Percentiles rank a stretch among this genome's conserved stretches.
Conservation (phyloP, 2,113 vertebrate species). For the Pseudorectes ferrugineus region DNA sequence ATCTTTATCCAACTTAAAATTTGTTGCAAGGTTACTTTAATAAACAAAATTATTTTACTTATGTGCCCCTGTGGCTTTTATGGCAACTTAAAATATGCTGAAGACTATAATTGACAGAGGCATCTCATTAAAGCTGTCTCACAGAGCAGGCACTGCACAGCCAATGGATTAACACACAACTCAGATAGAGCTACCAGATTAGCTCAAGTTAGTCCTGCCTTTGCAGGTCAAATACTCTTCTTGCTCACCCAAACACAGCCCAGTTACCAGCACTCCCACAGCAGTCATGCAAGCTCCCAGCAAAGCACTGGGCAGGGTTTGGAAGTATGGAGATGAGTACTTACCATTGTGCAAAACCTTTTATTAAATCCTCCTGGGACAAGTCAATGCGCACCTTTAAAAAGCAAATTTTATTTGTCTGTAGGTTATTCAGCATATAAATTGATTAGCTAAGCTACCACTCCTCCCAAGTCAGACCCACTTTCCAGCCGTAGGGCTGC, state of each 20-base stretch:
- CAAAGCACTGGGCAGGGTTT: background rate
- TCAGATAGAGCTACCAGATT: background rate
- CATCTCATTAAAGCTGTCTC: constrained; percentile 18
- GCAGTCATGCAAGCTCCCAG: background rate
- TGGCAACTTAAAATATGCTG: constrained; percentile 11
- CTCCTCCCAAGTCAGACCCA: background rate
- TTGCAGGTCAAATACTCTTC: background rate
- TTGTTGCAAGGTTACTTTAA: constrained; percentile 12
- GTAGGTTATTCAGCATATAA: background rate
- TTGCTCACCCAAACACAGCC: background rate
- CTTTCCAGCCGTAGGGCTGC: background rate
- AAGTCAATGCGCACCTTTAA: constrained; percentile 86
- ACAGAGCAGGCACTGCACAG: background rate
- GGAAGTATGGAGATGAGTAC: background rate
- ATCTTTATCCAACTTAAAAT: constrained; percentile 22
- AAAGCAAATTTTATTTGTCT: background rate
- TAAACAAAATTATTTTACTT: constrained; percentile 19
- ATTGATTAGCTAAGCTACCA: background rate
- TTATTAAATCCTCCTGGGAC: constrained; percentile 80
- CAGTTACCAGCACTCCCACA: background rate
- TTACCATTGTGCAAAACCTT: constrained; percentile 86
- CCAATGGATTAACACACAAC: background rate
- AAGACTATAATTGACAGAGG: constrained; percentile 1
- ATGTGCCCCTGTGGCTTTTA: background rate
- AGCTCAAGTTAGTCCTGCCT: background rate